A percentile compares a stretch with the other conserved stretches of the same genome.
Conservation (phyloP, 2,888 invertebrate genomes). For the Halocaridina rubra region DNA sequence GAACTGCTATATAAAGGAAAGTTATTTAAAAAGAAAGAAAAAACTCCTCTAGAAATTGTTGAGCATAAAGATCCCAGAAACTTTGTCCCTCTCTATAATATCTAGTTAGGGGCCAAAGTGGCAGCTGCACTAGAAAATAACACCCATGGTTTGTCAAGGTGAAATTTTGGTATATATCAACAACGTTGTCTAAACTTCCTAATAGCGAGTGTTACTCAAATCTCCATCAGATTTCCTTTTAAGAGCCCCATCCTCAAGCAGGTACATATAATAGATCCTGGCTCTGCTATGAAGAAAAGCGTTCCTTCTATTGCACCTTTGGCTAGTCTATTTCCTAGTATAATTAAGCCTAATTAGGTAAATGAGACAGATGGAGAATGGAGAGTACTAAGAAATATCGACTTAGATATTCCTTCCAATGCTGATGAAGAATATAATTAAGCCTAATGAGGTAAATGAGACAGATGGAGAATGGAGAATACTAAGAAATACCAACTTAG, state of each 20-base stretch:
- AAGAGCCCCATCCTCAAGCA: background rate
- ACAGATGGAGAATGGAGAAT: too few species aligned
- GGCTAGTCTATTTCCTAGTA: conserved; percentile 17
- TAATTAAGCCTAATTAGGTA: conserved; percentile 3
- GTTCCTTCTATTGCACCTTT: conserved; percentile 6
- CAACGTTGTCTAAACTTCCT: conserved; percentile 5
- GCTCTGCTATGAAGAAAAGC: conserved; percentile 13
- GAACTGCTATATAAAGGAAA: background rate
- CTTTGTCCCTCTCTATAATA: too few species aligned
- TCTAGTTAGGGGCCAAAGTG: background rate
- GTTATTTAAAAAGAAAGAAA: background rate
- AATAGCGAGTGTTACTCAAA: conserved; percentile 3
- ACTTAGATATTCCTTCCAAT: background rate
- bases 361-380: conserved; percentile 27
- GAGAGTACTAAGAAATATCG: conserved; percentile 25
- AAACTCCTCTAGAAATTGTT: conserved; percentile 12
- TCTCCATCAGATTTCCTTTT: background rate
- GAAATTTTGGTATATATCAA: background rate
- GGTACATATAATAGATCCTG: conserved; percentile 3
- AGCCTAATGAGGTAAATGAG: too few species aligned
- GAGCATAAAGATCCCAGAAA: conserved; percentile 17
- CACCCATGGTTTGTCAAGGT: conserved; percentile 26
- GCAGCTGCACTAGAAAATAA: background rate
- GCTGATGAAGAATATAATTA: background rate
- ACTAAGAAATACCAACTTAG: too few species aligned